Conservation (phyloP, 2,797 vertebrate species). For the Mareca strepera region DNA sequence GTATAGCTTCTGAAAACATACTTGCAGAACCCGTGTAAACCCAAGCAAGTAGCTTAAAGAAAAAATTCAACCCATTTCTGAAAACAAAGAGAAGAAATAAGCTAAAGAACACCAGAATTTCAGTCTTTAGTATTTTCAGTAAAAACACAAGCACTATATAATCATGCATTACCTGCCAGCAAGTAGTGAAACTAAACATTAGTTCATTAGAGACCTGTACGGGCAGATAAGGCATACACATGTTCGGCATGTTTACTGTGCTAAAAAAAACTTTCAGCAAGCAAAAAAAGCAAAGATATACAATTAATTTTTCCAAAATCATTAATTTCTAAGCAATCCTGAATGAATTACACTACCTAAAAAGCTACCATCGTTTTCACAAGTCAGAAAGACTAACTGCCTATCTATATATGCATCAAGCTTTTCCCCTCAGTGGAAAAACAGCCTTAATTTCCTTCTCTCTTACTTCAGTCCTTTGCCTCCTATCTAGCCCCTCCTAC, state of each 20-base stretch:
- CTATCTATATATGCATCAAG: not conserved
- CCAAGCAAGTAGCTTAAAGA: slow-evolving; percentile 99
- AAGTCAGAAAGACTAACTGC: not conserved
- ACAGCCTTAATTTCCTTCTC: not conserved
- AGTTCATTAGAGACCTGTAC: not conserved
- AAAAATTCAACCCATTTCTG: slow-evolving; percentile 98
- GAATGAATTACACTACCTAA: not conserved
- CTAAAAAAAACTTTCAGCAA: not conserved
- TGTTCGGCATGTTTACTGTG: not conserved
- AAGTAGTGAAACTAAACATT: not conserved
- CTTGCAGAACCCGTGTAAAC: slow-evolving; percentile 97
- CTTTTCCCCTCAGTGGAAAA: not conserved
- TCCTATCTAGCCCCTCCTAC: not conserved
- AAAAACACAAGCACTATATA: not conserved
- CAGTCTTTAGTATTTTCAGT: not conserved
- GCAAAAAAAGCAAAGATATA: not conserved
- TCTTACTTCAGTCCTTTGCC: not conserved
- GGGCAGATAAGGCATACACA: not conserved
- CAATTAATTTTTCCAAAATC: not conserved
- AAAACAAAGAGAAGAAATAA: slow-evolving; percentile 49
- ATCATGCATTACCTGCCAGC: not conserved
- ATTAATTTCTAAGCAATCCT: not conserved
- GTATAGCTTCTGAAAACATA: slow-evolving; percentile 99
- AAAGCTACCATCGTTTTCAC: not conserved
- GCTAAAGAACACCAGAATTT: not conserved